phyloP scores from a whole-genome alignment of 2,888 invertebrate species.

The Ophioninae sp. region DNA sequence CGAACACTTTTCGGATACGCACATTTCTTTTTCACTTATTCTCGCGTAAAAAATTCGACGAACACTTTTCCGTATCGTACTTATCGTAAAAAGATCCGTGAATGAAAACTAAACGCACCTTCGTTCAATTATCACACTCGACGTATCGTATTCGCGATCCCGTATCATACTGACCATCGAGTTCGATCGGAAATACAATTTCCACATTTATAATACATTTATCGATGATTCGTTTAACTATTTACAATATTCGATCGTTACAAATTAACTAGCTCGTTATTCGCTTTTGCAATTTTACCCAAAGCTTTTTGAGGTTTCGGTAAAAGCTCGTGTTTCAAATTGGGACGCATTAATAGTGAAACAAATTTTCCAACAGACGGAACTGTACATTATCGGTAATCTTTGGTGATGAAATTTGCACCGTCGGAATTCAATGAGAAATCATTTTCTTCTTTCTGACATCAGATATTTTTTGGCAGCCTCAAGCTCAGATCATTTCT shows the following conservation, averaged over 20 bases:
- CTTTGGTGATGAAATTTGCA: not conserved
- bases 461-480: not conserved
- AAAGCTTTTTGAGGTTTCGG: not conserved
- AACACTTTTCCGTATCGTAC: not conserved
- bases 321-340: not conserved
- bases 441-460: not conserved
- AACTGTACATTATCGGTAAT: not conserved
- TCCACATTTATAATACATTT: conserved; percentile 32
- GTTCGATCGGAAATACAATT: not conserved
- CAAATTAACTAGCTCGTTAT: conserved; percentile 15
- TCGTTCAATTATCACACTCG: conserved; percentile 7
- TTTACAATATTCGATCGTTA: conserved; percentile 44
- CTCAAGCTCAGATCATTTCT: not conserved
- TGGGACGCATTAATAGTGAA: not conserved
- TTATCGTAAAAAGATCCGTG: not conserved
- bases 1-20: not conserved
- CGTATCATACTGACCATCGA: conserved; percentile 22
- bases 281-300: not conserved
- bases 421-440: not conserved
- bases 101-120: not conserved
- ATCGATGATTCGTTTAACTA: conserved; percentile 29
- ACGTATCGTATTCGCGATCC: conserved; percentile 21
- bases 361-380: not conserved
- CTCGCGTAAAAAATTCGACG: not conserved
- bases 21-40: not conserved